These are phyloP conservation scores for Microplitis demolitor DNA, from an alignment of 1,140 invertebrate species.

Conservation along the genomic window DNA sequence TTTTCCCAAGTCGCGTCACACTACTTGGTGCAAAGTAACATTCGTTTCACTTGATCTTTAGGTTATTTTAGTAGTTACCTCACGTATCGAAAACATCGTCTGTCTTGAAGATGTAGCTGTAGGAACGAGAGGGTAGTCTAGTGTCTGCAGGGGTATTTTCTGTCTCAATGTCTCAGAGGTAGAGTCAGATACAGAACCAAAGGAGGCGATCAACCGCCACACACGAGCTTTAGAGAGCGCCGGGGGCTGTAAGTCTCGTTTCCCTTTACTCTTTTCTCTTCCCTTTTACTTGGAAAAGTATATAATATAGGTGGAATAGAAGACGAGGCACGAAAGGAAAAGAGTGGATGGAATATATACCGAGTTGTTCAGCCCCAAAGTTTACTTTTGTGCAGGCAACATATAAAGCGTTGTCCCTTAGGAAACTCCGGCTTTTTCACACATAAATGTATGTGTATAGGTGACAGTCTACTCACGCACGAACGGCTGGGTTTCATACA, in stretches of 20 bases:
- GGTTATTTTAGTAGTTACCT: not conserved
- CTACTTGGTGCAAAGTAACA: not conserved
- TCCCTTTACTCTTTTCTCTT: not conserved
- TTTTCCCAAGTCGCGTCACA: not conserved
- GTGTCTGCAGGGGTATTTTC: not conserved
- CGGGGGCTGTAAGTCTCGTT: not conserved
- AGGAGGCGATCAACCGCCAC: not conserved
- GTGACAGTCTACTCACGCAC: too few species aligned
- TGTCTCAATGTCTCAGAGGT: not conserved
- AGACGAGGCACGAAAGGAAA: not conserved
- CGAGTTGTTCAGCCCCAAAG: not conserved
- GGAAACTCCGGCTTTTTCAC: not conserved
- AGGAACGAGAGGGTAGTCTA: not conserved
- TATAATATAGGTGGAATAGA: not conserved
- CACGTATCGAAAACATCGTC: not conserved
- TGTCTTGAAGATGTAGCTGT: not conserved
- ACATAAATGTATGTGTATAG: constrained; percentile 1
- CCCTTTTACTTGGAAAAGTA: too few species aligned
- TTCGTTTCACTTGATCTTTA: constrained; percentile 2
- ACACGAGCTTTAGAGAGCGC: not conserved
- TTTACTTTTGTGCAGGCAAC: constrained; percentile 6
- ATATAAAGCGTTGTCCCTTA: constrained; percentile 1
- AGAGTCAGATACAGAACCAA: not conserved
- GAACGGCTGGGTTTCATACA: not conserved
- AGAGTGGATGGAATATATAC: not conserved